Conservation (phyloP, 2,888 invertebrate species). For the Hydropsyche betteni region DNA sequence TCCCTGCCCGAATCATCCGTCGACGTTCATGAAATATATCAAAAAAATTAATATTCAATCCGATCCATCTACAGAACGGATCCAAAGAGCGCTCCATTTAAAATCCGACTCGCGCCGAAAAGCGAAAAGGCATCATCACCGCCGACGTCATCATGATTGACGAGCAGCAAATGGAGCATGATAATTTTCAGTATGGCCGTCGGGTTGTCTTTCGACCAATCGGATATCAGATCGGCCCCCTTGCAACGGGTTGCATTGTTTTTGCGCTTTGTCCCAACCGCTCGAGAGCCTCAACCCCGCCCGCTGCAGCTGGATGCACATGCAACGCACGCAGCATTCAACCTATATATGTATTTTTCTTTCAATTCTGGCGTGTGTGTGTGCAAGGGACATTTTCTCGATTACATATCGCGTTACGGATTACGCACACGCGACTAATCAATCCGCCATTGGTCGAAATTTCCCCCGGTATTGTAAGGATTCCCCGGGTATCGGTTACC, state of each 20-base stretch:
- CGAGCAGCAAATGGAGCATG: constrained; percentile 35
- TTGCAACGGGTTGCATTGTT: constrained; percentile 39
- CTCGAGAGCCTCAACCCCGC: constrained; percentile 32
- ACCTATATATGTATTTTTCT: not conserved
- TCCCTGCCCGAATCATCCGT: too few species aligned
- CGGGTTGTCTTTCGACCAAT: constrained; percentile 43
- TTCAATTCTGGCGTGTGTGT: not conserved
- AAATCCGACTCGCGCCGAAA: too few species aligned
- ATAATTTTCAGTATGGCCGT: constrained; percentile 43
- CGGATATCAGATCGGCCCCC: constrained; percentile 36
- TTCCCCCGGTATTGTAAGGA: constrained; percentile 33
- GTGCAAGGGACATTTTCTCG: not conserved
- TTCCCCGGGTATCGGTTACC: constrained; percentile 23
- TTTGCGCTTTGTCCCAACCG: constrained; percentile 41
- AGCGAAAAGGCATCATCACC: not conserved
- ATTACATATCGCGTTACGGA: constrained; percentile 31
- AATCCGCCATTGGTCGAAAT: constrained; percentile 37
- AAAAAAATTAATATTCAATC: too few species aligned
- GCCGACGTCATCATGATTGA: not conserved
- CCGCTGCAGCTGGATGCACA: constrained; percentile 36
- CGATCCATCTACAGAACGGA: too few species aligned
- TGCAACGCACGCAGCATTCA: not conserved
- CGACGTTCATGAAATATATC: too few species aligned
- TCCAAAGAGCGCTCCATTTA: too few species aligned
- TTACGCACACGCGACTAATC: constrained; percentile 39